These are phyloP conservation scores for Eupeodes luniger DNA, from an alignment of 2,888 invertebrate genomes.

Conservation along the genomic window DNA sequence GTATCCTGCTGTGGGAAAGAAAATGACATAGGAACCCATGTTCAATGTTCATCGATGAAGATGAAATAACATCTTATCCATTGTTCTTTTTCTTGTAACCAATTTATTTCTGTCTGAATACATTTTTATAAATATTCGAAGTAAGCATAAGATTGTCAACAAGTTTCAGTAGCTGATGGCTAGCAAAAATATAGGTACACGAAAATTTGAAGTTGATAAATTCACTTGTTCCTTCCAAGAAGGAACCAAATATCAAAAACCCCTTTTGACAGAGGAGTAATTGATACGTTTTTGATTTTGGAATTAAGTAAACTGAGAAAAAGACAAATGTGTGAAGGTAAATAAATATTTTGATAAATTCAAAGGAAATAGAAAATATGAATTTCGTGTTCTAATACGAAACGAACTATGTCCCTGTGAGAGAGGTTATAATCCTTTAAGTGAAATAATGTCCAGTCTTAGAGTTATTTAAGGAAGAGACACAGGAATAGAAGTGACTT, in stretches of 20 bases:
- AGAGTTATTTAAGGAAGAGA: neutral
- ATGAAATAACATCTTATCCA: constrained; percentile 72
- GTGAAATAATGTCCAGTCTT: neutral
- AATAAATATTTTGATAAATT: constrained; percentile 55
- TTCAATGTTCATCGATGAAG: constrained; percentile 37
- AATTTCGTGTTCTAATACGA: constrained; percentile 9
- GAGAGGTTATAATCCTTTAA: constrained; percentile 60
- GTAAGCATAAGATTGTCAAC: constrained; percentile 57
- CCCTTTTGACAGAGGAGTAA: constrained; percentile 55
- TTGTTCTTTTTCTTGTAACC: constrained; percentile 66
- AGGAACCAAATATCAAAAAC: constrained; percentile 56
- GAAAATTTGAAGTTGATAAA: constrained; percentile 40
- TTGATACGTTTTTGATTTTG: constrained; percentile 63
- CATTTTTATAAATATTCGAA: neutral
- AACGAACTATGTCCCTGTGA: neutral
- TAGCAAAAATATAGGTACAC: constrained; percentile 49
- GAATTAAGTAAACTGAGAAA: neutral
- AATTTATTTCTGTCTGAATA: constrained; percentile 71
- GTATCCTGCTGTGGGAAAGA: constrained; percentile 70
- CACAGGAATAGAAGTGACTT: neutral
- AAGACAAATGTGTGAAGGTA: constrained; percentile 26
- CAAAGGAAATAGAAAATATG: constrained; percentile 47
- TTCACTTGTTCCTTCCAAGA: constrained; percentile 71
- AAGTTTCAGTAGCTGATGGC: constrained; percentile 64
- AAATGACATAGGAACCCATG: constrained; percentile 57